Evolutionary conservation across 2,797 vertebrate genomes (phyloP).

Genomic region (Limosa lapponica): DNA sequence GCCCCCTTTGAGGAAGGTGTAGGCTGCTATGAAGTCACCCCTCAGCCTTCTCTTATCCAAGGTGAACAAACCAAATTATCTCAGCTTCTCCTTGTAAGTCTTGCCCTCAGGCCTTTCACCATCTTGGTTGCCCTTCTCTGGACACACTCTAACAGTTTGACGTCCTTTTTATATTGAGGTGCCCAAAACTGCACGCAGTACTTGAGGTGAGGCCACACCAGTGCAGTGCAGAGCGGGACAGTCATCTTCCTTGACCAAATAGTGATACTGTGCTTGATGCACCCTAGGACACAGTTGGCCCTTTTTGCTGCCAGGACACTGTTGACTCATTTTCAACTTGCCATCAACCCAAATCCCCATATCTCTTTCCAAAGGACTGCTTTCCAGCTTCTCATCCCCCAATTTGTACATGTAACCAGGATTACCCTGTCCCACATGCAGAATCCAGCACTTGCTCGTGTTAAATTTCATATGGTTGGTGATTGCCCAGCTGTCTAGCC

Average conservation of each 20-base stretch:
- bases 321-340: not conserved
- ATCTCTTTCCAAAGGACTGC: not conserved
- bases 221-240: not conserved
- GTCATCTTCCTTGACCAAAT: fast-evolving
- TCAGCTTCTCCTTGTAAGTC: fast-evolving
- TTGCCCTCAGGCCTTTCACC: not conserved
- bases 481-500: not conserved
- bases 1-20: not conserved
- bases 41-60: not conserved
- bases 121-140: not conserved
- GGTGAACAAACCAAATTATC: not conserved
- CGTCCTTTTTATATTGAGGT: not conserved
- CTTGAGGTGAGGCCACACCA: not conserved
- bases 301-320: not conserved
- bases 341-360: not conserved
- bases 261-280: not conserved
- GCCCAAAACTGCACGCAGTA: not conserved
- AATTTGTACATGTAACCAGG: fast-evolving
- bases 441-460: not conserved
- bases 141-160: not conserved
- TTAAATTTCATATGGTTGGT: not conserved
- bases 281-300: fast-evolving
- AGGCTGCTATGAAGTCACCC: not conserved
- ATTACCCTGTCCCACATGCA: not conserved
- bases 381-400: not conserved